phyloP scores from a whole-genome alignment of 2,888 invertebrate species.

The Eremobia ochroleuca region DNA sequence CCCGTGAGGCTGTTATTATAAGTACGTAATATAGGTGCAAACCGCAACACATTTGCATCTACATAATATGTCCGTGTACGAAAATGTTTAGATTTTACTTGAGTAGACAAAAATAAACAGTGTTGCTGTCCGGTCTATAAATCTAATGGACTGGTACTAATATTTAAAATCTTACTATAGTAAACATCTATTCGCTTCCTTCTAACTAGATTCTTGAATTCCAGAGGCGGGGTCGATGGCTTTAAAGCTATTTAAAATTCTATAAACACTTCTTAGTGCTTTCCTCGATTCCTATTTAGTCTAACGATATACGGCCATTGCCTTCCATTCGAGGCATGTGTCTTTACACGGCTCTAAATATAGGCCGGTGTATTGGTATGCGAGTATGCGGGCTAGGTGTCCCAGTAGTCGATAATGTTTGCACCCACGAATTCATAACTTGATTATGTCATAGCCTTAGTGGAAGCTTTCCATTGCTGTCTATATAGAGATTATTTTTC shows the following conservation, averaged over 20 bases:
- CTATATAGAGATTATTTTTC: slow-evolving; percentile 29
- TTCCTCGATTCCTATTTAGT: slow-evolving; percentile 72
- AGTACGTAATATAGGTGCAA: too few relatives aligned
- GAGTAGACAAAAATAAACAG: not conserved
- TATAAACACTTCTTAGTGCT: slow-evolving; percentile 60
- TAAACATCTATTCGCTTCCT: slow-evolving; percentile 11
- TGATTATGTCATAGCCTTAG: slow-evolving; percentile 35
- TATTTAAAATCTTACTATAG: not conserved
- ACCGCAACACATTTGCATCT: too few relatives aligned
- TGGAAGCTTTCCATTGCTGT: slow-evolving; percentile 54
- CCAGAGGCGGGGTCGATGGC: slow-evolving; percentile 53
- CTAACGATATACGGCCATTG: slow-evolving; percentile 69
- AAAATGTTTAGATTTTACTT: not conserved
- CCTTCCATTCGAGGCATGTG: slow-evolving; percentile 75
- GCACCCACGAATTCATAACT: slow-evolving; percentile 57
- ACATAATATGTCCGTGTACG: too few relatives aligned
- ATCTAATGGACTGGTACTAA: slow-evolving; percentile 8
- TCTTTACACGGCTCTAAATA: slow-evolving; percentile 81
- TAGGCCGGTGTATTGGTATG: slow-evolving; percentile 81
- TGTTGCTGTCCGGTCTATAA: not conserved
- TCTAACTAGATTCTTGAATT: slow-evolving; percentile 22
- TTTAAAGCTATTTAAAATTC: slow-evolving; percentile 67
- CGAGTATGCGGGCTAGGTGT: slow-evolving; percentile 66
- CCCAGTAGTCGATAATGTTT: slow-evolving; percentile 35
- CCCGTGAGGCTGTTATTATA: too few relatives aligned